Conservation (phyloP, 2,113 vertebrate species). For the Callocephalon fimbriatum region DNA sequence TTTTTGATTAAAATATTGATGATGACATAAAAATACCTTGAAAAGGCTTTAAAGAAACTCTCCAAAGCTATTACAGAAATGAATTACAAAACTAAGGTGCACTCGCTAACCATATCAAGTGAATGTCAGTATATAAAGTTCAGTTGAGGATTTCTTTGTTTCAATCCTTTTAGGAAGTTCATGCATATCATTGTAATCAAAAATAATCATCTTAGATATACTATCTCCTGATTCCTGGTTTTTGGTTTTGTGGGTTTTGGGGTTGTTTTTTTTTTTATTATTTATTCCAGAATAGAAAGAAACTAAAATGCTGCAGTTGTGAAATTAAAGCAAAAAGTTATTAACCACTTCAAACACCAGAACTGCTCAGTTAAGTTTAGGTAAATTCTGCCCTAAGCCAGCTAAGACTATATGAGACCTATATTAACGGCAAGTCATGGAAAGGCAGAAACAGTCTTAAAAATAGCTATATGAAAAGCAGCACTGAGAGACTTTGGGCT, state of each 20-base stretch:
- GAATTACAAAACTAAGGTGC: neutral
- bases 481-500: neutral
- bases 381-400: neutral
- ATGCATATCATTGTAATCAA: neutral
- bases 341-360: neutral
- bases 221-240: neutral
- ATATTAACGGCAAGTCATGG: neutral
- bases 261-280: neutral
- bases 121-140: neutral
- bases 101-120: neutral
- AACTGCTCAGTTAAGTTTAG: neutral
- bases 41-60: neutral
- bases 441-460: neutral
- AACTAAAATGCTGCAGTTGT: neutral
- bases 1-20: conserved; percentile 22
- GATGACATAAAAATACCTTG: neutral
- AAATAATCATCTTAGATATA: neutral
- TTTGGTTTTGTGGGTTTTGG: neutral
- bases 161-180: neutral
- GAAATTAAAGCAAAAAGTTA: neutral
- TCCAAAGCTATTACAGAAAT: neutral
- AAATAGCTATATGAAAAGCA: neutral
- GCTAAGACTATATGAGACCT: neutral
- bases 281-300: neutral
- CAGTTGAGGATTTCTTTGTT: neutral